A percentile compares a stretch with the other conserved stretches of the same genome.
These are phyloP conservation scores for Eolophus roseicapilla DNA, from an alignment of 2,113 vertebrate genomes.

Conservation along the genomic window DNA sequence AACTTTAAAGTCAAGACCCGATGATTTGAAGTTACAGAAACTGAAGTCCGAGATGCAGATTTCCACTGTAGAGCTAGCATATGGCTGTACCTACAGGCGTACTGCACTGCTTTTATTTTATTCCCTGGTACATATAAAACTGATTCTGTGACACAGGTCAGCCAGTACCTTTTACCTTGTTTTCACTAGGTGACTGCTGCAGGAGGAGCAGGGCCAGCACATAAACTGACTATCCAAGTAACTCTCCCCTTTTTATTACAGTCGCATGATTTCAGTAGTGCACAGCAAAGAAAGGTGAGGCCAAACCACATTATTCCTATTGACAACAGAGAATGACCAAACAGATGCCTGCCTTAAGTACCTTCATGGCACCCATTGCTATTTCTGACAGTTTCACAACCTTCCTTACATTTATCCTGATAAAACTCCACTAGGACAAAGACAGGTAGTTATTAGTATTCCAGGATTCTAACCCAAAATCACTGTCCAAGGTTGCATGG, in stretches of 20 bases:
- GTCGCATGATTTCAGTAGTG: neutral
- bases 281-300: neutral
- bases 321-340: accelerated
- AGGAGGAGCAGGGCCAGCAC: neutral
- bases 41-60: neutral
- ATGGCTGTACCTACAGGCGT: neutral
- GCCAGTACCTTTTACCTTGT: neutral
- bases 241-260: neutral
- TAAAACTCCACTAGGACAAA: neutral
- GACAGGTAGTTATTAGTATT: neutral
- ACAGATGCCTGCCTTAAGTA: neutral
- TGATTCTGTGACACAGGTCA: neutral
- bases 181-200: neutral
- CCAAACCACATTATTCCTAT: neutral
- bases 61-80: neutral
- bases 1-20: neutral
- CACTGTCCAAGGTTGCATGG: neutral
- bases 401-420: neutral
- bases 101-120: too few relatives aligned
- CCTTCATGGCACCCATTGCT: neutral
- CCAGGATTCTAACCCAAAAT: neutral
- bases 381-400: neutral
- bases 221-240: neutral
- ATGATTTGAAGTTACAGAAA: neutral
- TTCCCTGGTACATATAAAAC: neutral